phyloP scores from a whole-genome alignment of 2,888 invertebrate genomes.

The Ashinkailepas kermadecensis region DNA sequence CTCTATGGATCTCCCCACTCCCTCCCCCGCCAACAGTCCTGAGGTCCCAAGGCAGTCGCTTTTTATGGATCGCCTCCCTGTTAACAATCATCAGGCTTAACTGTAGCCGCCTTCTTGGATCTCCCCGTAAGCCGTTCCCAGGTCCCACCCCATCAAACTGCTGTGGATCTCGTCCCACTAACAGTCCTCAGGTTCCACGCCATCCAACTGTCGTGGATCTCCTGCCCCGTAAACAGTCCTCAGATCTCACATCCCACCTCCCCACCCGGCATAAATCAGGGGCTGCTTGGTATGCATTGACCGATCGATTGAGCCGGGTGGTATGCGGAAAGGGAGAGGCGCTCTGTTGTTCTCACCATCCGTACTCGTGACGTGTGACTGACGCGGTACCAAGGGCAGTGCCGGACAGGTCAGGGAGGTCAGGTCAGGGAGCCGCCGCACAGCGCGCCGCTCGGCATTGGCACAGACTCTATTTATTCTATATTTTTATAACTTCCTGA shows the following conservation, averaged over 20 bases:
- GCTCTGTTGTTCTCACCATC: background rate
- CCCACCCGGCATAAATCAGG: background rate
- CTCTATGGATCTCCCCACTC: too few relatives aligned
- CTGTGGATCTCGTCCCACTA: background rate
- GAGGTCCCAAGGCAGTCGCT: too few relatives aligned
- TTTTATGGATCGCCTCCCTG: too few relatives aligned
- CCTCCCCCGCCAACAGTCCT: too few relatives aligned
- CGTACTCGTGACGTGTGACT: background rate
- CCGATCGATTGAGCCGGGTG: background rate
- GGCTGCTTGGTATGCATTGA: background rate
- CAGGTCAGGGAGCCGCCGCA: background rate
- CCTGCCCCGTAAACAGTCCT: background rate
- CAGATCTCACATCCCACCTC: background rate
- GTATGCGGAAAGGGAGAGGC: background rate
- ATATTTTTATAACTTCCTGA: too few relatives aligned
- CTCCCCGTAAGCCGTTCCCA: background rate
- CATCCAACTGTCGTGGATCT: background rate
- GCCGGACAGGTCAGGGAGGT: too few relatives aligned
- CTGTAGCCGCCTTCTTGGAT: too few relatives aligned
- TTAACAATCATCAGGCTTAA: too few relatives aligned
- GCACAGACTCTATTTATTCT: background rate
- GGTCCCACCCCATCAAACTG: background rate
- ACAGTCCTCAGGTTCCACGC: background rate
- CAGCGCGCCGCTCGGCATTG: background rate
- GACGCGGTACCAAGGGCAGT: background rate